Conservation (phyloP, 37 sponge, comb jelly and placozoan species). For the Petrosia ficiformis region DNA sequence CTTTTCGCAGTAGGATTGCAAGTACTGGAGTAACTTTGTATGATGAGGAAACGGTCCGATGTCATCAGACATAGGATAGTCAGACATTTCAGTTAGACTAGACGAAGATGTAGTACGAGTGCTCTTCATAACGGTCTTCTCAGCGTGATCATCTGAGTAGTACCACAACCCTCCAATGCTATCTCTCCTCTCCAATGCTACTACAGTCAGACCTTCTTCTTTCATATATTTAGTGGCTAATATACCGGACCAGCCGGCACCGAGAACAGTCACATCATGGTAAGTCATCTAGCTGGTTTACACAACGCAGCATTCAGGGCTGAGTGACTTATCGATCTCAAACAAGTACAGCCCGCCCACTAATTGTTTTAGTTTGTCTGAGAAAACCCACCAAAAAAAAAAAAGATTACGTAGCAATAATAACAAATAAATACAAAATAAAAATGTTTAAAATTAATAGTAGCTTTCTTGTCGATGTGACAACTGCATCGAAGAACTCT, state of each 20-base stretch:
- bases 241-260: slow-evolving; percentile 90
- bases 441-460: no score
- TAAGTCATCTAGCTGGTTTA: slow-evolving; percentile 27
- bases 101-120: slow-evolving; percentile 65
- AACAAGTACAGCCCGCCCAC: no score
- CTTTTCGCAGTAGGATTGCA: slow-evolving; percentile 55
- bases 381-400: no score
- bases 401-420: no score
- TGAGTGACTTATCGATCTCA: no score
- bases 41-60: slow-evolving; percentile 82
- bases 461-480: no score
- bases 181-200: slow-evolving; percentile 79
- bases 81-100: slow-evolving; percentile 83
- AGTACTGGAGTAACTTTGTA: slow-evolving; percentile 59
- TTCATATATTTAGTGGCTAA: slow-evolving; percentile 77
- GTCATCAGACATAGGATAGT: slow-evolving; percentile 89
- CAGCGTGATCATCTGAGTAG: slow-evolving; percentile 69
- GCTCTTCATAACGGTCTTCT: slow-evolving; percentile 74
- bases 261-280: slow-evolving; percentile 92
- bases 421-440: no score
- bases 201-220: slow-evolving; percentile 86
- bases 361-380: no score
- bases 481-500: no score
- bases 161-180: slow-evolving; percentile 89
- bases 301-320: no score